A percentile compares a stretch with the other conserved stretches of the same genome.
These are phyloP conservation scores for Bombus pascuorum DNA, from an alignment of 1,140 invertebrate genomes.

Conservation along the genomic window DNA sequence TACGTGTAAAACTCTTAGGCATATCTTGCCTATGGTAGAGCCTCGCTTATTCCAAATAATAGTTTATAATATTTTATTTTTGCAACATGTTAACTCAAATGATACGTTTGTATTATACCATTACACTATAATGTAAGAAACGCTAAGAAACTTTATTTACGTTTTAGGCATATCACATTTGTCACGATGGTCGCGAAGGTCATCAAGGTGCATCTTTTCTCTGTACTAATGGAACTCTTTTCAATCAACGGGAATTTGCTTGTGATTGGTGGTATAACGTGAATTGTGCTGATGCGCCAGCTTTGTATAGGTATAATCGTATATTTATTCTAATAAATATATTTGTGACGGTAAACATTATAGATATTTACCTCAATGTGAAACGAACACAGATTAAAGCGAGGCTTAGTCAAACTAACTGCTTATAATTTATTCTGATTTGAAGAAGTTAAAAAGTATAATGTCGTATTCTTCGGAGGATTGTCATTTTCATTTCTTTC, in stretches of 20 bases:
- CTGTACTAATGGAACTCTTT: constrained; percentile 94
- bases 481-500: too few species aligned
- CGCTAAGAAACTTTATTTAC: not conserved
- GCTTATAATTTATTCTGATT: too few species aligned
- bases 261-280: constrained; percentile 98
- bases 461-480: too few species aligned
- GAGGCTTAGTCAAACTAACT: too few species aligned
- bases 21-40: too few species aligned
- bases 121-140: too few species aligned
- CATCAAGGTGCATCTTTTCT: constrained; percentile 91
- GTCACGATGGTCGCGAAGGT: constrained; percentile 91
- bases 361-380: not conserved
- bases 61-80: too few species aligned
- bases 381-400: not conserved
- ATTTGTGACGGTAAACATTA: not conserved
- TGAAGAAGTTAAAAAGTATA: too few species aligned
- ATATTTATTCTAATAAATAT: not conserved
- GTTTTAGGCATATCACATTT: constrained; percentile 90
- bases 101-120: too few species aligned
- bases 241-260: constrained; percentile 93
- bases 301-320: constrained; percentile 85
- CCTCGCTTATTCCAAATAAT: too few species aligned
- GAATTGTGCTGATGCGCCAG: constrained; percentile 87
- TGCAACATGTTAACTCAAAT: too few species aligned
- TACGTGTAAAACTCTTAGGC: too few species aligned